Evolutionary conservation across 2,797 vertebrate genomes (phyloP).

Genomic region (Myotis pilosus): DNA sequence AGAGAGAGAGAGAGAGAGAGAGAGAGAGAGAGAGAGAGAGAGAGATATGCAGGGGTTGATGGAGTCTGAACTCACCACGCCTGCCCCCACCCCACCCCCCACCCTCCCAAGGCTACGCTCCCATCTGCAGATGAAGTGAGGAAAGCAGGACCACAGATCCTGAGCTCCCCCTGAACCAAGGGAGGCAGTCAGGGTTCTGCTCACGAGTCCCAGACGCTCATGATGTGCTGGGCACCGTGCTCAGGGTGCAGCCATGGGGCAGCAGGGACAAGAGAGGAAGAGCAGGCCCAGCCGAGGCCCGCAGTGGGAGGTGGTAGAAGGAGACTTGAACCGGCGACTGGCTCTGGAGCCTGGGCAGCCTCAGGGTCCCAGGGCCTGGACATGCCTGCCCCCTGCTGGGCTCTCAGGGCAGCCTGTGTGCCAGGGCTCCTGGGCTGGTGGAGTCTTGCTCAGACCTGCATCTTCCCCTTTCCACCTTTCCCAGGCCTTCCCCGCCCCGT

Average conservation of each 20-base stretch:
- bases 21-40: too few species aligned
- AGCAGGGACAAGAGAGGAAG: neutral
- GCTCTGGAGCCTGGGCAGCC: neutral
- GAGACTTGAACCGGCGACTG: neutral
- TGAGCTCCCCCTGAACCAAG: neutral
- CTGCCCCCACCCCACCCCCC: neutral
- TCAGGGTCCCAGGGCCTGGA: neutral
- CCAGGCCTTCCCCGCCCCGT: neutral
- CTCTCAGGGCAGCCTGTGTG: neutral
- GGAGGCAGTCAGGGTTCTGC: neutral
- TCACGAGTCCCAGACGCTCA: accelerated
- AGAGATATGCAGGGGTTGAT: too few species aligned
- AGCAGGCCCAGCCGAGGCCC: neutral
- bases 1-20: too few species aligned
- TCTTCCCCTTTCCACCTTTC: neutral
- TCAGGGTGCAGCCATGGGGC: neutral
- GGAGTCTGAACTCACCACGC: too few species aligned
- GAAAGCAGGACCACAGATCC: neutral
- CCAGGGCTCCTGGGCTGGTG: neutral
- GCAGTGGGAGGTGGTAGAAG: neutral
- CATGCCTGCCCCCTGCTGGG: neutral
- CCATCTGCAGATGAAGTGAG: neutral
- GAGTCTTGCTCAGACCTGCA: neutral
- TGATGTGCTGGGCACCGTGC: neutral
- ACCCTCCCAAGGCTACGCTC: neutral